Evolutionary conservation across 2,888 invertebrate genomes (phyloP), one percentile per base, ranked within the genome.

Genomic region (Terebella lapidaria): DNA sequence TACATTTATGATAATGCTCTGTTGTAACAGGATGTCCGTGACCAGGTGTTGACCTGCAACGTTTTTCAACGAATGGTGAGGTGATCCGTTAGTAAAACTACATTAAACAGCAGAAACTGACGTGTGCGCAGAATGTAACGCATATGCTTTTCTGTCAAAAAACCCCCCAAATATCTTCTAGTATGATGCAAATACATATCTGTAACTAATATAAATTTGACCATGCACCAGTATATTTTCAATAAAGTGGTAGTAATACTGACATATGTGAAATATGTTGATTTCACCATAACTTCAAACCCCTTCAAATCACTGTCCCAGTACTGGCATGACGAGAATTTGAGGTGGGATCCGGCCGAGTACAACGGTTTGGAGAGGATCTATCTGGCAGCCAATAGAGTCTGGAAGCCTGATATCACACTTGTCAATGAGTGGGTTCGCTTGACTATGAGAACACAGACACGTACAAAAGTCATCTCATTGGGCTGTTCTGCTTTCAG

Each of bases 41-140:
- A 83, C 65, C 84, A 84, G 72, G 81, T 84, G 27, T 74, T 84
- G 20, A 81, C 82, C 2, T 82, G 82, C 2, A 84, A 83, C 62
- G 81, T 84, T n/a, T 84, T 83, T 83, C 74, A 83, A 26, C 83
- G 83, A 69, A 81, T 81, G 70, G 79, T 80, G 57, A 66, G 70
- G 22, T 1, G 29, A 55, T 5, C 26, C 1, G 42, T 15, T 35
- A 35, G n/a, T n/a, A n/a, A n/a, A n/a, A n/a, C n/a, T n/a, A n/a
- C n/a, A n/a, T n/a, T n/a, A n/a, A n/a, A n/a, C n/a, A n/a, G n/a
- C 26, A 2, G 27, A 15, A 27, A 53, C 10, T 49, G n/a, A 20
- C 22, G 22, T 49, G 22, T 49, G 22, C 15, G 22, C 22, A 49
- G 10, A 15, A 20, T 49, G 10, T n/a, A n/a, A n/a, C n/a, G 15